Evolutionary conservation across 2,797 vertebrate species (phyloP).

Genomic region (Argya squamiceps): DNA sequence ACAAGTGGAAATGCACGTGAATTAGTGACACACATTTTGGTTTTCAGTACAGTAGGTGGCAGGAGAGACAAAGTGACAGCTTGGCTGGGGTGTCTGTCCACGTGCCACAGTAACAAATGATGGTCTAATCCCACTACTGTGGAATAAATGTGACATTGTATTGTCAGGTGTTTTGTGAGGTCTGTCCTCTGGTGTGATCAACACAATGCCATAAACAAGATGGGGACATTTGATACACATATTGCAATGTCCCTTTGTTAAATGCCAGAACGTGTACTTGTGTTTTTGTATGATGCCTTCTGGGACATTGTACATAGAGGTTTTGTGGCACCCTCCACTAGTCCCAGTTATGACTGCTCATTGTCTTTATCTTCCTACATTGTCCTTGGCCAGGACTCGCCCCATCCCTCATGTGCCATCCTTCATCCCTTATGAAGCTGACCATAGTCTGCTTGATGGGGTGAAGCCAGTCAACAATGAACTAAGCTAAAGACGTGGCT

Average conservation of each 20-base stretch:
- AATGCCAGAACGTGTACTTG: background rate
- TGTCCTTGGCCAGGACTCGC: background rate
- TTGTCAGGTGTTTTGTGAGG: background rate
- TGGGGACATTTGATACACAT: background rate
- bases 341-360: rapidly evolving
- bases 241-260: rapidly evolving
- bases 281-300: background rate
- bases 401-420: background rate
- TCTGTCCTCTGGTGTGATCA: background rate
- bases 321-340: background rate
- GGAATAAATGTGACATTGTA: background rate
- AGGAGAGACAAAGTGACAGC: background rate
- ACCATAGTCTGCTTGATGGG: background rate
- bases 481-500: background rate
- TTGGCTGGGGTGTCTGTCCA: background rate
- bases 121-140: background rate
- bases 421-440: background rate
- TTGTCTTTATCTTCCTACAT: background rate
- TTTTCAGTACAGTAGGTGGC: conserved; percentile 33
- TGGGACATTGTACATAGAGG: background rate
- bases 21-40: background rate
- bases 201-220: background rate
- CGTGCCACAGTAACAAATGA: background rate
- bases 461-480: background rate
- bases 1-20: background rate